Evolutionary conservation across 1,140 invertebrate genomes (phyloP).

Genomic region (Ceratosolen fusciceps): DNA sequence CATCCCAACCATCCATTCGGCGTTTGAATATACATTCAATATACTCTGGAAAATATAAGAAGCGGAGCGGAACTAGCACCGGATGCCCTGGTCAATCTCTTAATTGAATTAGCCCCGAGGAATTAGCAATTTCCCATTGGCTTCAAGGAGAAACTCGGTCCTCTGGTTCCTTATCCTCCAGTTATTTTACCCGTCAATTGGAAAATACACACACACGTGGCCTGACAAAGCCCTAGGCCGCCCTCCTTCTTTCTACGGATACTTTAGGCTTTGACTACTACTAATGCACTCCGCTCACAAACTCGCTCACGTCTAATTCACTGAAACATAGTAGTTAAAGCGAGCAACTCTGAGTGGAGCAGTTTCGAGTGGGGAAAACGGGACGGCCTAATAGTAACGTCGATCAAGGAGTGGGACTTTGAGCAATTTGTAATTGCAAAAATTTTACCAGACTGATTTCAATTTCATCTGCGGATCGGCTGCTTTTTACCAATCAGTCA

Average conservation of each 20-base stretch:
- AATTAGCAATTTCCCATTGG: constrained; percentile 68
- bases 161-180: constrained; percentile 45
- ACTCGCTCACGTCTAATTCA: constrained; percentile 19
- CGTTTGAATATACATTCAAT: too few relatives aligned
- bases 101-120: constrained; percentile 68
- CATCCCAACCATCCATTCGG: too few relatives aligned
- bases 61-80: background rate
- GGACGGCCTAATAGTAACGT: background rate
- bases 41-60: background rate
- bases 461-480: too few relatives aligned
- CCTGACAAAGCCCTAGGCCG: background rate
- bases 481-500: too few relatives aligned
- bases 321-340: constrained; percentile 35
- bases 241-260: constrained; percentile 4
- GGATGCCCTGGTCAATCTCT: constrained; percentile 52
- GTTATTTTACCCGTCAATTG: background rate
- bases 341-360: constrained; percentile 32
- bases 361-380: background rate
- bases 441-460: too few relatives aligned
- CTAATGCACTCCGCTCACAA: background rate
- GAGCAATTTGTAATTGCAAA: background rate
- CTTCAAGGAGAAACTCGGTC: constrained; percentile 15
- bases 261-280: constrained; percentile 10
- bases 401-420: constrained; percentile 8
- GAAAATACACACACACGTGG: constrained; percentile 11